Base-by-base conservation (phyloP, 2,888 invertebrate genomes). In the Platynereis dumerilii region DNA sequence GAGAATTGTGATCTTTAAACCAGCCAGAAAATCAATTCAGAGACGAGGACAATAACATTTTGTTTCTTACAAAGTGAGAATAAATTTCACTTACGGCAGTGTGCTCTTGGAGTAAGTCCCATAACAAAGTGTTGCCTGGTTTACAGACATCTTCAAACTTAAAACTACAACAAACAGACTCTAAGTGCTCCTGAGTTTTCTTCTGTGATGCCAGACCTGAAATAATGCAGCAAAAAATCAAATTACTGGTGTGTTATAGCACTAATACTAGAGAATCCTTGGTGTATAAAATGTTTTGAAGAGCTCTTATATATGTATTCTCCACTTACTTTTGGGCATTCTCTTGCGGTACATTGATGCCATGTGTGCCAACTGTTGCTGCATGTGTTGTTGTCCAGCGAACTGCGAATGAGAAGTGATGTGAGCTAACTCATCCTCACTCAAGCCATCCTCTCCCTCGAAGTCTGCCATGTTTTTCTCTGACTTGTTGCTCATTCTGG, bases 381-480 rank as follows among this genome's bases (percentile, higher is more conserved):
- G 66, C 68, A 83, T 80, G 48, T 83, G 75, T 22, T 56, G 55
- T 22, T 56, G 55, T 28, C 74, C 74, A 22, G 75, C 34, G 2
- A 53, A 5, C 26, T 48, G 39, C n/a, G 64, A 68, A 12, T 60
- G 59, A 22, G 68, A 67, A 48, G 61, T 74, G 58, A 82, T 81
- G 73, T 77, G 78, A 7, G 76, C 78, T 54, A 82, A 70, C 63
- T 81, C 82, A 57, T 81, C 81, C 60, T 82, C 81, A 69, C 80
- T 81, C 60, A 80, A 67, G n/a, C 76, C 74, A 39, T 82, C 81
- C 69, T 83, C 82, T 3, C 94, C 95, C 78, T 96, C 96, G 78
- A 96, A 92, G 84, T 96, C 95, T 0, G 93, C 94, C 89, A 95
- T 91, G 83, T 95, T 95, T 74, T 95, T 94, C 77, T 94, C 94